Evolutionary conservation across 2,797 vertebrate species (phyloP), one percentile per base, ranked within the genome.

Genomic region (Fringilla coelebs): DNA sequence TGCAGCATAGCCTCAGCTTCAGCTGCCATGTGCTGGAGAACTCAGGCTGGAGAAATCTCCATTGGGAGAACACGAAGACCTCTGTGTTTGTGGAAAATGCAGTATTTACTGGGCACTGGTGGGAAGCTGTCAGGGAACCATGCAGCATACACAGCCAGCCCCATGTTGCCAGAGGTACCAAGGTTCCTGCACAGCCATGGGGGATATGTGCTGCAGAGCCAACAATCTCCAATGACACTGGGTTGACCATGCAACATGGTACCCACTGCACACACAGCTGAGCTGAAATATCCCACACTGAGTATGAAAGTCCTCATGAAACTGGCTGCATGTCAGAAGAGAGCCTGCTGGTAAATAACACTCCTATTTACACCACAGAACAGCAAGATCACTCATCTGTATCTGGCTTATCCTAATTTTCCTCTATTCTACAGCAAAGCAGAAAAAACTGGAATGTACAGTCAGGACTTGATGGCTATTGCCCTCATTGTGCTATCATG

Each of bases 111-210:
- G 63, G 13, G 10, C 54, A 68, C 7, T 51, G 46, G 76, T n/a
- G 41, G 78, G 71, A 77, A 81, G 76, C 38, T 71, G 63, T 26
- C 52, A 62, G 65, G 68, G 43, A 92, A n/a, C 51, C 52, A 11
- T 0, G 26, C 10, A 15, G 86, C 41, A 76, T 10, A n/a, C 63
- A 34, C 41, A 75, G 40, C 28, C 51, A 81, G 62, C 48, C 15
- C 55, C 7, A 6, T 2, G 4, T 0, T 58, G 66, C 38, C 34
- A 63, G 8, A 68, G 25, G 29, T 21, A 72, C 46, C 68, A 46
- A 0, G 0, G 72, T 1, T 79, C 68, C 63, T 66, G 38, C 38
- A 16, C 58, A 72, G 79, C 54, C 46, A 32, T 0, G 1, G 36
- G 25, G 40, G 8, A 26, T 9, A 40, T 5, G 40, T 75, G 75